Evolutionary conservation across 1,140 invertebrate genomes (phyloP), one percentile per base, ranked within the genome.

Genomic region (fruit fly (Drosophila melanogaster)): DNA sequence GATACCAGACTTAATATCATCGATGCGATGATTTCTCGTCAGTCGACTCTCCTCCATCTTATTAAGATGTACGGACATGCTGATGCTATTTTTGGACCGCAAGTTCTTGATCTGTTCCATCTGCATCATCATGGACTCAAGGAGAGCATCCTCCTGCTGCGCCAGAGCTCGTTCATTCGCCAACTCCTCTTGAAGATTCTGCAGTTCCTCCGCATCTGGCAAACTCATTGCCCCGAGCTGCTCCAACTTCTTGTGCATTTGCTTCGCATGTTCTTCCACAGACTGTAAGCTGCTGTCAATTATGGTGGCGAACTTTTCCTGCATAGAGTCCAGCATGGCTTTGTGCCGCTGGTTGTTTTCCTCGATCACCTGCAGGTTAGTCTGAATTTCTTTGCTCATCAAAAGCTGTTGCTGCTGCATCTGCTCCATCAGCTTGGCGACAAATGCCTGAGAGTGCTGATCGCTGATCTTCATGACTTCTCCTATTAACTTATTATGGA

Each of bases 271-370:
- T 4, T 59, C 56, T 17, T 77, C 41, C 49, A 87, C 12, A 1
- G 75, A 33, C 4, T 59, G 46, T 0, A 64, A 58, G 17, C 70
- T 83, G 17, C 38, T 49, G 7, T 79, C 64, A 8, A 91, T 81
- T 2, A 73, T 78, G 6, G 74, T 38, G 0, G 72, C 40, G 49
- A 90, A 79, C 7, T 55, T 64, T 14, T 89, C 74, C 5, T 77
- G 71, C 77, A 86, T 77, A 7, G 47, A 58, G 14, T 90, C 81
- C 8, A 92, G 50, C 6, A 62, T 73, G 1, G 58, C 44, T 35
- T 69, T 77, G 26, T 92, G 90, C 2, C 72, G 55, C 17, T 84
- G 70, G 35, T 84, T 85, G 17, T 73, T 85, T 0, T 51, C 49
- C 40, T 81, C 67, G 24, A 91, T 47, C 19, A 75, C 77, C 1